Percentiles rank a stretch among this genome's conserved stretches.
Conservation (phyloP, 1,140 invertebrate species). For the Drosophila ficusphila region DNA sequence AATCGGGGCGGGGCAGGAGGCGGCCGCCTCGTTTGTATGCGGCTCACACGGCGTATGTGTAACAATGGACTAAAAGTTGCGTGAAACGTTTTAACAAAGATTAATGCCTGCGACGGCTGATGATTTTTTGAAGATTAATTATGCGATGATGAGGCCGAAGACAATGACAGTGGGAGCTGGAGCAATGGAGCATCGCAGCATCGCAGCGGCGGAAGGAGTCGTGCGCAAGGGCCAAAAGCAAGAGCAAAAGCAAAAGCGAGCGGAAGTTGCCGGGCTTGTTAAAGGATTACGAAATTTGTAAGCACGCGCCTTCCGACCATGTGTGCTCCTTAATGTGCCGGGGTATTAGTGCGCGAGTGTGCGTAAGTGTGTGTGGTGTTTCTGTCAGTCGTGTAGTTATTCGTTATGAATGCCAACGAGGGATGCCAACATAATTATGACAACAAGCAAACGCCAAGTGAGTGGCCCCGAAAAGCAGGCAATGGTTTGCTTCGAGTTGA, state of each 20-base stretch:
- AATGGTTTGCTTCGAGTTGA: not conserved
- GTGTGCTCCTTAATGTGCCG: constrained; percentile 6
- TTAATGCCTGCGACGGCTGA: constrained; percentile 82
- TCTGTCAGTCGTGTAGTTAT: constrained; percentile 50
- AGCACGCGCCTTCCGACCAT: constrained; percentile 55
- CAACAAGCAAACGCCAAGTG: constrained; percentile 10
- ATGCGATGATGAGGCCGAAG: constrained; percentile 83
- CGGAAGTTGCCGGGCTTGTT: constrained; percentile 73
- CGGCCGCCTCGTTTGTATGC: constrained; percentile 56
- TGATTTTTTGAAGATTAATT: constrained; percentile 84
- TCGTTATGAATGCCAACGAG: constrained; percentile 56
- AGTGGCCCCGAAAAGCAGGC: not conserved
- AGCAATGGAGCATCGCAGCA: constrained; percentile 14
- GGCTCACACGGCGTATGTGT: constrained; percentile 73
- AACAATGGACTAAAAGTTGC: constrained; percentile 83
- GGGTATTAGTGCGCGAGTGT: constrained; percentile 1
- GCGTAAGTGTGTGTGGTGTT: constrained; percentile 7
- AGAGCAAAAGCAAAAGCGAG: too few relatives aligned
- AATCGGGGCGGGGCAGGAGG: constrained; percentile 32
- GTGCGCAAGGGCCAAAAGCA: constrained; percentile 42
- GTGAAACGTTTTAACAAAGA: constrained; percentile 83
- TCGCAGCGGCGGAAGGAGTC: constrained; percentile 29
- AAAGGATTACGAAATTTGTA: constrained; percentile 83
- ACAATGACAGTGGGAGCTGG: constrained; percentile 65
- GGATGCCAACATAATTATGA: constrained; percentile 49